Percentiles rank a stretch among this genome's conserved stretches.
phyloP scores from a whole-genome alignment of 64 coral and sea anemone species.

The Actinia tenebrosa region DNA sequence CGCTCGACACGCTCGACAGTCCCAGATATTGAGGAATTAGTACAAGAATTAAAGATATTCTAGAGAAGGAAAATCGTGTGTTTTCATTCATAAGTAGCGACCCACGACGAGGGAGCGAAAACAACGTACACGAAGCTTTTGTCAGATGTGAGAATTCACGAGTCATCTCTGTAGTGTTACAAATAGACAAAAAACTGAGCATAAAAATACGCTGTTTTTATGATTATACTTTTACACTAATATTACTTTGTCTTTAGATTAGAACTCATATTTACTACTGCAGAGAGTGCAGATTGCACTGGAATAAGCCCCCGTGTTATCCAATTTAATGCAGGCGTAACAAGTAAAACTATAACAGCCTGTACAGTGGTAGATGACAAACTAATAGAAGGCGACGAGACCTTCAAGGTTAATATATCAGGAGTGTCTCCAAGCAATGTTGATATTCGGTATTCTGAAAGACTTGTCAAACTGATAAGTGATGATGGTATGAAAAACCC shows the following conservation, averaged over 20 bases:
- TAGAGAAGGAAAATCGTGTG: too few relatives aligned
- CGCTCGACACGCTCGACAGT: too few relatives aligned
- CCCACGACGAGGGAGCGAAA: too few relatives aligned
- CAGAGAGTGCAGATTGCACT: neutral
- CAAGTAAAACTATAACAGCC: neutral
- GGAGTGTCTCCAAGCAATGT: neutral
- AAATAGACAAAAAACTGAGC: too few relatives aligned
- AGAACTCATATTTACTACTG: neutral
- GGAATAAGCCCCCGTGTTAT: neutral
- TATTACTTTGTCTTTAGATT: neutral
- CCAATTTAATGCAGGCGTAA: neutral
- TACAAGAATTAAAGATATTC: too few relatives aligned
- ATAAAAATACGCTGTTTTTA: too few relatives aligned
- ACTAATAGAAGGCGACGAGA: neutral
- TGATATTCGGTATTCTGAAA: neutral
- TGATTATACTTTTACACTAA: neutral
- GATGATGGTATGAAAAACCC: neutral
- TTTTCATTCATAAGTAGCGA: too few relatives aligned
- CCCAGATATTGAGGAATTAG: too few relatives aligned
- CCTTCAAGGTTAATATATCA: neutral
- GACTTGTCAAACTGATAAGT: neutral
- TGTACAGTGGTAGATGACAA: neutral
- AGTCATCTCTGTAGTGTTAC: too few relatives aligned
- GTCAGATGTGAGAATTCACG: too few relatives aligned
- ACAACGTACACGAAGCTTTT: too few relatives aligned